These are phyloP conservation scores for Onchidella celtica DNA, from an alignment of 2,888 invertebrate species.

Conservation along the genomic window DNA sequence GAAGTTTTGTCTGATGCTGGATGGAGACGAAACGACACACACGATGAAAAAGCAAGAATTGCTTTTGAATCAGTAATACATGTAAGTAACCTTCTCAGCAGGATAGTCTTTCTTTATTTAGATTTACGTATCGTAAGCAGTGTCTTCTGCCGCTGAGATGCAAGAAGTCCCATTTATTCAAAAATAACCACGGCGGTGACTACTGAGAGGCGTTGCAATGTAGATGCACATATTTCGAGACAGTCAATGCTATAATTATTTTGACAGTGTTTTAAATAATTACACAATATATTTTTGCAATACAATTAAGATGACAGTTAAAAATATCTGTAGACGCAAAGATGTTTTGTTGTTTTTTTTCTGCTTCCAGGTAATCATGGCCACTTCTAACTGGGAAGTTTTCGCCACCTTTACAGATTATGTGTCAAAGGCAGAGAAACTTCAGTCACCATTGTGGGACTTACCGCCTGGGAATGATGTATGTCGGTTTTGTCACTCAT, in stretches of 20 bases:
- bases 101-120: too few species aligned
- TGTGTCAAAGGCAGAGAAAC: constrained; percentile 49
- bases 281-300: too few species aligned
- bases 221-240: too few species aligned
- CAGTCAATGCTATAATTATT: too few species aligned
- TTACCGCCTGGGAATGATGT: constrained; percentile 54
- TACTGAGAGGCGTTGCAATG: not conserved
- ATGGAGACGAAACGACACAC: constrained; percentile 71
- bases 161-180: too few species aligned
- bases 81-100: constrained; percentile 61
- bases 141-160: too few species aligned
- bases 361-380: constrained; percentile 56
- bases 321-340: too few species aligned
- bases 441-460: constrained; percentile 54
- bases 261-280: too few species aligned
- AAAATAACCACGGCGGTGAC: not conserved
- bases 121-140: too few species aligned
- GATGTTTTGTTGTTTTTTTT: too few species aligned
- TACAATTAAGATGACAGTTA: too few species aligned
- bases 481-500: not conserved
- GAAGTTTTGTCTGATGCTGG: constrained; percentile 68
- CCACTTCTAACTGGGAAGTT: constrained; percentile 51
- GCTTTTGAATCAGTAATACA: constrained; percentile 77
- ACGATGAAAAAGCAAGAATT: constrained; percentile 69
- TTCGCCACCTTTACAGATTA: constrained; percentile 55